Base-by-base conservation (phyloP, 2,797 vertebrate species). In the Mycteria americana region DNA sequence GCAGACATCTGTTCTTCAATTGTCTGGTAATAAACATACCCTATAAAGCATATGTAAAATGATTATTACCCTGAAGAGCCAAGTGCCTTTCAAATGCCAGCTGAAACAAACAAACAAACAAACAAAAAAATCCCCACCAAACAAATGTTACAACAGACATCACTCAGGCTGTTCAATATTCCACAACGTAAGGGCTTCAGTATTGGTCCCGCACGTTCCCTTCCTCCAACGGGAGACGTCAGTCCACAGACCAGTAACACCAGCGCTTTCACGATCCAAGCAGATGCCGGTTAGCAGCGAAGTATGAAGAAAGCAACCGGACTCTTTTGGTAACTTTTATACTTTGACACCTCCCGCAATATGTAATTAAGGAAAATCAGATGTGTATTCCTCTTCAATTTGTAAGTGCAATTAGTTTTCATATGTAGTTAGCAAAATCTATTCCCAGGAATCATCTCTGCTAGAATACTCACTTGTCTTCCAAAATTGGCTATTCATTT, bases 71-170 rank as follows among this genome's bases (percentile, higher is more conserved):
- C 89, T 50, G 69, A 96, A 97, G 97, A 97, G 95, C 93, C 96
- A 98, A 97, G 96, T 97, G 97, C 96, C 97, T 98, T 97, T 97
- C 98, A 98, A 98, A 98, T 98, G 98, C 97, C 98, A 98, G 97
- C 95, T 98, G 97, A 97, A 97, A 93, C 65, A 95, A 97, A 97
- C 76, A 91, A 92, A 84, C 67, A 77, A 72, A 82, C 41, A 31
- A 76, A 23, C 27, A 51, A 60, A 45, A 77, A 83, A 73, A 72
- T 33, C 72, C 78, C 76, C 86, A 89, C 57, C 72, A 69, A 96
- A 89, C 57, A 93, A 85, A 96, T 14, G 67, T 68, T 60, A 86
- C 39, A 81, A 74, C 69, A 69, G 73, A 92, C 73, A 65, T 65
- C n/a, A 30, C 88, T 92, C 94, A 82, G 92, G 85, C 91, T 97